Percentiles rank a stretch among this genome's conserved stretches.
Conservation (phyloP, 2,113 vertebrate genomes). For the Thinocorus orbignyianus region DNA sequence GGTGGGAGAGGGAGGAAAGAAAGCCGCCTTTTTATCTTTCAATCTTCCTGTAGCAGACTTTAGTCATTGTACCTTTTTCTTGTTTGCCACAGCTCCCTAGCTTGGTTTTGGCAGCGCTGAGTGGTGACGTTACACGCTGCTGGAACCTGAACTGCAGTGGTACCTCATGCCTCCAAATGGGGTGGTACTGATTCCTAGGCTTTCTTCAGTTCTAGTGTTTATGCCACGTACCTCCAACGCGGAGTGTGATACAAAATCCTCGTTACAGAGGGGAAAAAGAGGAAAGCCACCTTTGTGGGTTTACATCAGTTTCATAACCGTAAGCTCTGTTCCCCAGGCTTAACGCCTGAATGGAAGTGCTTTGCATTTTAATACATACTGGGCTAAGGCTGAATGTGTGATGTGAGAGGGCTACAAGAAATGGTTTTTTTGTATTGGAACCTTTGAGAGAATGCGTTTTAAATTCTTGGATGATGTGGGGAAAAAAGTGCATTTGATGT, state of each 20-base stretch:
- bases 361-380: not conserved
- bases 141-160: not conserved
- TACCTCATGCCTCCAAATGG: not conserved
- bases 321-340: not conserved
- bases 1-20: rapidly evolving
- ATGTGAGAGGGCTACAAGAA: not conserved
- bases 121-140: not conserved
- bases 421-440: not conserved
- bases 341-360: not conserved
- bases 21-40: not conserved
- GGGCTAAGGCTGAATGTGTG: not conserved
- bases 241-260: not conserved
- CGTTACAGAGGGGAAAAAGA: not conserved
- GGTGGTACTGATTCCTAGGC: not conserved
- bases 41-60: not conserved
- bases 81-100: not conserved
- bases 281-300: not conserved
- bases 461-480: not conserved
- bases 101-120: not conserved
- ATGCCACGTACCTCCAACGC: not conserved
- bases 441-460: not conserved
- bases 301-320: not conserved
- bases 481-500: not conserved
- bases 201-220: not conserved
- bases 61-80: not conserved